Conservation (phyloP, 2,797 vertebrate genomes). For the Ctenopoma kingsleyae region DNA sequence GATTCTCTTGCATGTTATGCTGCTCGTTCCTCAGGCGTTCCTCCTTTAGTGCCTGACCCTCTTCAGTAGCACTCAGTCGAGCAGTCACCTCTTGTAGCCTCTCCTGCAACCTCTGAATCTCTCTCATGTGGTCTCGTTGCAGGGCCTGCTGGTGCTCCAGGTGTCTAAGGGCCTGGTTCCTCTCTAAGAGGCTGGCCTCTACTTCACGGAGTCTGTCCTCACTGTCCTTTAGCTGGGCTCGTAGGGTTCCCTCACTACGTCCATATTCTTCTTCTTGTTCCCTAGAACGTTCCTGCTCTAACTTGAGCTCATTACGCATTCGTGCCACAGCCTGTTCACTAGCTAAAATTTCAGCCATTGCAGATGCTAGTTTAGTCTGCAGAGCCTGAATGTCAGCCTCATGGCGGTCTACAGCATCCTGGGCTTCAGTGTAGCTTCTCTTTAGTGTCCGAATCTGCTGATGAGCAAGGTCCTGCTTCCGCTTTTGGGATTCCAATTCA, state of each 20-base stretch:
- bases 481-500: constrained; percentile 92
- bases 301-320: constrained; percentile 91
- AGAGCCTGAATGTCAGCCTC: constrained; percentile 92
- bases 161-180: constrained; percentile 91
- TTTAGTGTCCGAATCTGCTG: constrained; percentile 93
- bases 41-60: constrained; percentile 89
- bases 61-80: constrained; percentile 89
- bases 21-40: constrained; percentile 92
- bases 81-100: constrained; percentile 89
- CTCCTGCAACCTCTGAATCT: constrained; percentile 92
- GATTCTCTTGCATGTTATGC: constrained; percentile 87
- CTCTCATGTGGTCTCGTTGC: constrained; percentile 91
- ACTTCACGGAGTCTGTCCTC: constrained; percentile 92
- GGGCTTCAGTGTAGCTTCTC: constrained; percentile 93
- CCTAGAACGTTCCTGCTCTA: constrained; percentile 89
- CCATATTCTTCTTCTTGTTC: constrained; percentile 91
- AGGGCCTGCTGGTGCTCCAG: constrained; percentile 93
- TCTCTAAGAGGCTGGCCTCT: constrained; percentile 91
- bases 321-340: constrained; percentile 93
- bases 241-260: constrained; percentile 84
- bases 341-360: constrained; percentile 90
- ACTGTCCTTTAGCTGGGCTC: constrained; percentile 90
- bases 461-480: constrained; percentile 90
- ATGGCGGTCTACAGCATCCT: constrained; percentile 90
- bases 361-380: constrained; percentile 89